phyloP scores from a whole-genome alignment of 2,113 vertebrate genomes.

The Hylia prasina region DNA sequence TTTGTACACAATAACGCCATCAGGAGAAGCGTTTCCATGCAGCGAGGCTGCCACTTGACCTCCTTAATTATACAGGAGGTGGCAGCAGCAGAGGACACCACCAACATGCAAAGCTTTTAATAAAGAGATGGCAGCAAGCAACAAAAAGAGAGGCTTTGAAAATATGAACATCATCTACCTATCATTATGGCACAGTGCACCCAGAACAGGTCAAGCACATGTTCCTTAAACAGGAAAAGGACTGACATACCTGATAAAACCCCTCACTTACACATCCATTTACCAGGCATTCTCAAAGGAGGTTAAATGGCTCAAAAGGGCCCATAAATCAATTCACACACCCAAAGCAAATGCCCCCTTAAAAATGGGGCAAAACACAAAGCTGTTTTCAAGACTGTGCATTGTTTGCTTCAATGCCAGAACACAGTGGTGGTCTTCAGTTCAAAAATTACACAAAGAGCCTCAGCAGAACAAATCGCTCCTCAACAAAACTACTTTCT shows the following conservation, averaged over 20 bases:
- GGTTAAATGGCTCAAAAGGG: background rate
- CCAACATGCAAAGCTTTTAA: background rate
- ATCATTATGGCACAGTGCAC: background rate
- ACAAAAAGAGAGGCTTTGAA: background rate
- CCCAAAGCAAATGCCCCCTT: background rate
- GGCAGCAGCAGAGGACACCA: background rate
- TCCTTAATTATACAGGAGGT: background rate
- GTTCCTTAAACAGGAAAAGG: background rate
- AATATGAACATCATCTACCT: background rate
- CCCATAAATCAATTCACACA: background rate
- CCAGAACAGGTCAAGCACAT: background rate
- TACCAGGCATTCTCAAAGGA: background rate
- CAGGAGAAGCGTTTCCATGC: background rate
- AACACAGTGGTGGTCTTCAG: conserved; percentile 44
- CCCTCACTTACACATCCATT: background rate
- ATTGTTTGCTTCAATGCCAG: conserved; percentile 10
- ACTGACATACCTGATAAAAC: background rate
- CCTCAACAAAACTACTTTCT: conserved; percentile 22
- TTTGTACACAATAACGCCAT: background rate
- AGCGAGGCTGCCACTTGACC: background rate
- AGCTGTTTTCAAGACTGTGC: background rate
- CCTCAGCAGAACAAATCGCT: conserved; percentile 12
- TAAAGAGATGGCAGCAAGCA: background rate
- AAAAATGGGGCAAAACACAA: conserved; percentile 15
- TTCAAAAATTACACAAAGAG: conserved; percentile 12